Base-by-base conservation (phyloP, 2,113 vertebrate species). In the Castor canadensis region DNA sequence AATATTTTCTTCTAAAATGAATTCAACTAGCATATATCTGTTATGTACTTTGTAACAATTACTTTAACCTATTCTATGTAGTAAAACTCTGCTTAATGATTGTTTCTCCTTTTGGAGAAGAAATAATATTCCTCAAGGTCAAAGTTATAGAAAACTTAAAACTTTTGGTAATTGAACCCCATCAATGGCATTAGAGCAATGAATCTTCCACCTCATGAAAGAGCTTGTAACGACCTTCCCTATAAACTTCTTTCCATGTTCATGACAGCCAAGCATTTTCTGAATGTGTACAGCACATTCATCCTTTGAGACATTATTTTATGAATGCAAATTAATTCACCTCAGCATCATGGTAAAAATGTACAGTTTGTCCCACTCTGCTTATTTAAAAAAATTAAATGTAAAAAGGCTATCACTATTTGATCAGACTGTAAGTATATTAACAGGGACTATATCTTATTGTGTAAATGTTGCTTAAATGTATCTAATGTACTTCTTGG, bases 1-100 rank as follows among this genome's bases (percentile, higher is more conserved):
- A 73, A 64, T 72, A 56, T 73, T 83, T 97, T 97, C 89, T 97
- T 97, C 89, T 1, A 30, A 98, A 67, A 85, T 76, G 97, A 97
- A 96, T 69, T 80, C 85, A 94, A 96, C 38, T 86, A 87, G 95
- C 79, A 96, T 54, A 56, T 40, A 97, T 95, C 92, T 93, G 85
- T 69, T 93, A 58, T 1, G 47, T n/a, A 96, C 86, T 56, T 89
- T 47, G 40, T 92, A 91, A 80, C 76, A 89, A 97, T 93, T 45
- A 91, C 71, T 96, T 81, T 64, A 96, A 92, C 38, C 9, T 38
- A 3, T 38, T 66, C 9, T 97, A 87, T 66, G 8, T 9, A 88
- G 28, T 54, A 54, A 82, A 87, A 66, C 47, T 2, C 4, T 85
- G 16, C 26, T 52, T n/a, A 30, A 82, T 64, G 40, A 67, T 56